These are phyloP conservation scores for Sinelater perroti DNA, from an alignment of 2,888 invertebrate genomes.

Conservation along the genomic window DNA sequence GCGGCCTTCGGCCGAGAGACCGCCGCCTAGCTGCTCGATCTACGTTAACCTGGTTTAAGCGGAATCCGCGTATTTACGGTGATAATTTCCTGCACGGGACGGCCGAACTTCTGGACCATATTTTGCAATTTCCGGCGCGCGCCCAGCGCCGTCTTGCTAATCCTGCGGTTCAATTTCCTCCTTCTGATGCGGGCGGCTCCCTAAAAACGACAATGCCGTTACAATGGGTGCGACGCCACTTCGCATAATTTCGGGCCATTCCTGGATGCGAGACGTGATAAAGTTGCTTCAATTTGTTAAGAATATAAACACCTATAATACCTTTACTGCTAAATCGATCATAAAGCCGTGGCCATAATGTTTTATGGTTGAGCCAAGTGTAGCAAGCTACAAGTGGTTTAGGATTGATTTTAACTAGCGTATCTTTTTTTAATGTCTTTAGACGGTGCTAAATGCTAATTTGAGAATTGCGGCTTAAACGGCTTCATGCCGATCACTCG, in stretches of 20 bases:
- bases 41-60: slow-evolving; percentile 10
- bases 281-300: slow-evolving; percentile 54
- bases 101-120: slow-evolving; percentile 14
- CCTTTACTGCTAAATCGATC: slow-evolving; percentile 59
- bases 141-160: slow-evolving; percentile 7
- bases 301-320: slow-evolving; percentile 59
- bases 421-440: slow-evolving; percentile 39
- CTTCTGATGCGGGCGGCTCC: neutral
- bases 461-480: slow-evolving; percentile 29
- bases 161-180: slow-evolving; percentile 16
- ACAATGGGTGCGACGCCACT: neutral
- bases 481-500: too few relatives aligned
- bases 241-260: slow-evolving; percentile 17
- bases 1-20: too few relatives aligned
- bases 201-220: slow-evolving; percentile 9
- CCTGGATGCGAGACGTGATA: slow-evolving; percentile 31
- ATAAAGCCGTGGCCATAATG: slow-evolving; percentile 59
- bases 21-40: neutral
- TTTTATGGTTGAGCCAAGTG: slow-evolving; percentile 57
- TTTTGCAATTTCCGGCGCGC: slow-evolving; percentile 26
- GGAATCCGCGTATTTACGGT: slow-evolving; percentile 9
- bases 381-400: slow-evolving; percentile 56
- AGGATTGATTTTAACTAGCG: slow-evolving; percentile 46
- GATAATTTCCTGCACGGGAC: slow-evolving; percentile 26
- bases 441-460: slow-evolving; percentile 37